Percentiles rank a stretch among this genome's conserved stretches.
phyloP scores from a whole-genome alignment of 2,113 vertebrate genomes.

The Mustela nigripes region DNA sequence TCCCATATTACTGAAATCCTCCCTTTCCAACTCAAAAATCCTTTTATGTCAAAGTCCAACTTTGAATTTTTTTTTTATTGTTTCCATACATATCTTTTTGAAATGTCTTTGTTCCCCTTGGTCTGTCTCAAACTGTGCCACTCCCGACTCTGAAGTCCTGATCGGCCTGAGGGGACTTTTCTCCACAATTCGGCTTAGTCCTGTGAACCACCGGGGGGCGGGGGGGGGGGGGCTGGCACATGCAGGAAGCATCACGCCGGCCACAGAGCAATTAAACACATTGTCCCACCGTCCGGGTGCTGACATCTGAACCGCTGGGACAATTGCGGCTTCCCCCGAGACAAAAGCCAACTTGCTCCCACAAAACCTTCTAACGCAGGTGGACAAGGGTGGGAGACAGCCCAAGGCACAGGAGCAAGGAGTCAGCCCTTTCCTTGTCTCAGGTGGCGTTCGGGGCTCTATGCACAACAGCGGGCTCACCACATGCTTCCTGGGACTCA shows the following conservation, averaged over 20 bases:
- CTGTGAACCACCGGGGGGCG: background rate
- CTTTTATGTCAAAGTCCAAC: background rate
- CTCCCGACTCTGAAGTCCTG: background rate
- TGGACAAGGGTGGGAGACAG: background rate
- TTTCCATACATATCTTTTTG: background rate
- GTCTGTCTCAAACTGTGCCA: background rate
- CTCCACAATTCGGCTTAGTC: background rate
- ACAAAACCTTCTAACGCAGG: background rate
- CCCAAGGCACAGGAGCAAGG: background rate
- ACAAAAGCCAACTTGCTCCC: slow-evolving; percentile 21
- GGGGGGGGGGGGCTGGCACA: background rate
- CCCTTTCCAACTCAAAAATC: background rate
- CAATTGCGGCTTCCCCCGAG: background rate
- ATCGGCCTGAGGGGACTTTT: background rate
- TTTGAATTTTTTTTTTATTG: background rate
- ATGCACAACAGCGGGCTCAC: fast-evolving
- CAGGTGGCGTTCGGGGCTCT: background rate
- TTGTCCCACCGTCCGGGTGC: background rate
- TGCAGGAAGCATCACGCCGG: background rate
- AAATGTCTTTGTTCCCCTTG: background rate
- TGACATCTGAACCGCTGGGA: slow-evolving; percentile 16
- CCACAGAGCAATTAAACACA: background rate
- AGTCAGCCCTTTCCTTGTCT: fast-evolving
- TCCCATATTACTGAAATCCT: background rate
- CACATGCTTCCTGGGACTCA: background rate